Evolutionary conservation across 1,140 invertebrate genomes (phyloP).

Genomic region (Agrilus planipennis): DNA sequence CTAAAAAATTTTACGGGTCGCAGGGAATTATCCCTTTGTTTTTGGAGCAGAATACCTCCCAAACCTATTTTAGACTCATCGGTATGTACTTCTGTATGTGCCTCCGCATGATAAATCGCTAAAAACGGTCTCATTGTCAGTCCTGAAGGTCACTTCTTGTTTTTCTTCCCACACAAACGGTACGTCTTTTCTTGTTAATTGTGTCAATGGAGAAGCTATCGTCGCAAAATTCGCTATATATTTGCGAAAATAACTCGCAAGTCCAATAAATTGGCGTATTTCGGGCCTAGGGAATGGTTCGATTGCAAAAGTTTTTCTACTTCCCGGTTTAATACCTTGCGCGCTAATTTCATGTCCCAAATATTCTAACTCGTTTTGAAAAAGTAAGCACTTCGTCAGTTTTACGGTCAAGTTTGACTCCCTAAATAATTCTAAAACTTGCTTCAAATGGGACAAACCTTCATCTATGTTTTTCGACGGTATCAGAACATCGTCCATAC

Average conservation of each 20-base stretch:
- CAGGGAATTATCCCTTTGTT: conserved; percentile 16
- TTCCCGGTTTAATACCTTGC: conserved; percentile 21
- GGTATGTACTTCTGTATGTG: conserved; percentile 25
- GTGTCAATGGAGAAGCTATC: conserved; percentile 24
- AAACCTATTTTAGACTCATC: conserved; percentile 23
- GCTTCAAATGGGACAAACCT: conserved; percentile 20
- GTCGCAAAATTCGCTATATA: conserved; percentile 28
- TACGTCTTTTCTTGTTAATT: conserved; percentile 25
- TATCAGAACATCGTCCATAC: conserved; percentile 26
- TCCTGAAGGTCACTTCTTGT: conserved; percentile 22
- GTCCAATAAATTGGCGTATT: conserved; percentile 27
- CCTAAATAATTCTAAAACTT: conserved; percentile 19
- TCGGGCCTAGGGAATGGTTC: conserved; percentile 17
- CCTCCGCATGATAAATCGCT: conserved; percentile 16
- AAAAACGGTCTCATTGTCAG: conserved; percentile 15
- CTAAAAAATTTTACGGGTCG: conserved; percentile 26
- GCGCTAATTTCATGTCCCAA: conserved; percentile 19
- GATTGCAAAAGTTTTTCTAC: conserved; percentile 25
- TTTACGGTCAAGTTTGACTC: conserved; percentile 20
- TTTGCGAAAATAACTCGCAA: conserved; percentile 24
- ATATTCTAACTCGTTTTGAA: conserved; percentile 13
- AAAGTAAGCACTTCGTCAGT: conserved; percentile 21
- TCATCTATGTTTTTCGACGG: conserved; percentile 21
- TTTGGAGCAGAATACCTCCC: conserved; percentile 25
- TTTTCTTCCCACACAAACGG: conserved; percentile 24